Evolutionary conservation across 2,888 invertebrate genomes (phyloP).

Genomic region (Julus scandinavius): DNA sequence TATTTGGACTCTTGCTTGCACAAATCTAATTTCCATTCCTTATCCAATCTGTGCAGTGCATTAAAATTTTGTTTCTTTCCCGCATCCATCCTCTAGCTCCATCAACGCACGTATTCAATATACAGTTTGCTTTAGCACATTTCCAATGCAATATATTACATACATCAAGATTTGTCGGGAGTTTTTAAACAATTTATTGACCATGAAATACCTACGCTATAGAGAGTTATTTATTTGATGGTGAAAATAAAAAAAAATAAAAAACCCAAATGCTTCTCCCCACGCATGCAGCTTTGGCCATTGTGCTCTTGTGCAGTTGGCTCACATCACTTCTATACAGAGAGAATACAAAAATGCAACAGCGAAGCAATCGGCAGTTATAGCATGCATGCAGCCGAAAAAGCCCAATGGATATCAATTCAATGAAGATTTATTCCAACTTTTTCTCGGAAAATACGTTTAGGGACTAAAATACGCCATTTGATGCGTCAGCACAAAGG

Average conservation of each 20-base stretch:
- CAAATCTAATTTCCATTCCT: constrained; percentile 31
- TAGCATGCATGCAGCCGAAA: constrained; percentile 6
- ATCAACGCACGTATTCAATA: neutral
- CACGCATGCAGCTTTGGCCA: neutral
- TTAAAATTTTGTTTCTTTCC: neutral
- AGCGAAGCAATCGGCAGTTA: constrained; percentile 22
- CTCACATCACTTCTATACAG: neutral
- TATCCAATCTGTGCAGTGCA: neutral
- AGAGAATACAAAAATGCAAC: neutral
- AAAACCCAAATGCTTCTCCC: neutral
- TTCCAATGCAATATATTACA: neutral
- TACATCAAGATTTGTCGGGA: neutral
- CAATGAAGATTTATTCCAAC: constrained; percentile 42
- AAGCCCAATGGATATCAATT: constrained; percentile 35
- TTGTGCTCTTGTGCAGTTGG: neutral
- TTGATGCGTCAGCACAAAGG: constrained; percentile 42
- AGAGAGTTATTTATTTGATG: constrained; percentile 16
- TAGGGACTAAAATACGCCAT: constrained; percentile 34
- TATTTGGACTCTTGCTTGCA: neutral
- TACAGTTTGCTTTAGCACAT: neutral
- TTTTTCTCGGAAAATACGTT: constrained; percentile 33
- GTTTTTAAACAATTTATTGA: constrained; percentile 15
- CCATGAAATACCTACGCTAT: constrained; percentile 20
- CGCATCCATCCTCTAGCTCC: neutral
- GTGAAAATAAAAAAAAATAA: neutral